Conservation (phyloP, 2,888 invertebrate species). For the Steinernema hermaphroditum region DNA sequence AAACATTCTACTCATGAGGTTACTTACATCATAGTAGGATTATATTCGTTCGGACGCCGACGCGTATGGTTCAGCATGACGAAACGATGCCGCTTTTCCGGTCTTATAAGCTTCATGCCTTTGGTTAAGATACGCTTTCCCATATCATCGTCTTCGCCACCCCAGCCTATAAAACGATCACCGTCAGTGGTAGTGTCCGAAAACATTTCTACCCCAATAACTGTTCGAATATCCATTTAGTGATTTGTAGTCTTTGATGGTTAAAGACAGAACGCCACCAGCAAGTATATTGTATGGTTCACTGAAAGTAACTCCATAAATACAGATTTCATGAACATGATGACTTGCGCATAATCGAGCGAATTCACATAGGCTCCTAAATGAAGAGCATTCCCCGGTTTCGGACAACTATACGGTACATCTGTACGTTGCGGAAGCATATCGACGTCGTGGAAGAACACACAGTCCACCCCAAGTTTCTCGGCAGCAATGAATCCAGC, state of each 20-base stretch:
- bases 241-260: conserved; percentile 57
- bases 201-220: conserved; percentile 39
- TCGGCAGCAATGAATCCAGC: conserved; percentile 63
- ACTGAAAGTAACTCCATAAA: conserved; percentile 9
- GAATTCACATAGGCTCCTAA: conserved; percentile 66
- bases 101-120: neutral
- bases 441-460: conserved; percentile 68
- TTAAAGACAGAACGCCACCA: conserved; percentile 67
- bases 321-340: neutral
- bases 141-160: conserved; percentile 32
- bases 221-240: conserved; percentile 49
- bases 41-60: conserved; percentile 65
- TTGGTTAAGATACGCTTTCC: neutral
- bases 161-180: neutral
- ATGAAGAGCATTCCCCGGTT: conserved; percentile 65
- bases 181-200: conserved; percentile 68
- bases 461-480: conserved; percentile 61
- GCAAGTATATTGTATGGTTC: conserved; percentile 67
- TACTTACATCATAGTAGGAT: conserved; percentile 58
- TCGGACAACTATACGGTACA: conserved; percentile 66
- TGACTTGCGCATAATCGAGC: conserved; percentile 66
- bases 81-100: neutral
- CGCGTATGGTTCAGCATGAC: neutral
- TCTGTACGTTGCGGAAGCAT: conserved; percentile 69
- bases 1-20: neutral